Base-by-base conservation (phyloP, 2,888 invertebrate species). In the Anoplius nigerrimus region DNA sequence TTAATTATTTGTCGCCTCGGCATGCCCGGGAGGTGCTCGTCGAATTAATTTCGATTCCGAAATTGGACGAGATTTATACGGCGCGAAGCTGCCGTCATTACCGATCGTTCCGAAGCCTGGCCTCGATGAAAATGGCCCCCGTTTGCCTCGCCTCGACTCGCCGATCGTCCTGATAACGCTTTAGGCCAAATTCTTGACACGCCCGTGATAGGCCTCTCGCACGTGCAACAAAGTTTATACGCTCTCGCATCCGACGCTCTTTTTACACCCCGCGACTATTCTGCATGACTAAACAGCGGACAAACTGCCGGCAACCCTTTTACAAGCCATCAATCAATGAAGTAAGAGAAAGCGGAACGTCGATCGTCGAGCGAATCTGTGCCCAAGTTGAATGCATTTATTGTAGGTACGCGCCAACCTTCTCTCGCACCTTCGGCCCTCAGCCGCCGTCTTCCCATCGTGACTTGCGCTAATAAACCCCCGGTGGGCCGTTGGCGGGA, bases 241-340 rank as follows among this genome's bases (percentile, higher is more conserved):
- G 18, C 48, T 15, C 5, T 16, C 18, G 13, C 13, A 13, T n/a
- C 1, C 48, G 13, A 48, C 13, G 5, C 16, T 5, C 42, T 42
- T 42, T 13, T 16, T 48, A 48, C 48, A 6, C 74, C 75, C 66
- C 70, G 67, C 42, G 70, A 72, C 76, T 73, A 82, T 82, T 85
- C 80, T 85, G 82, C 85, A 83, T 86, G 85, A 84, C 82, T 81
- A 84, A 82, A 83, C 83, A 83, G 57, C 69, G 69, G 61, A 72
- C 66, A 76, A 81, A 81, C 79, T 79, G 67, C 62, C 64, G 56
- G 72, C 78, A 81, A 86, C 84, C 86, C 86, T 78, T 87, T 87
- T 87, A 86, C 79, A 79, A 82, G 80, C 86, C 83, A 87, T 87
- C 87, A 81, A 87, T 87, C 87, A 87, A 85, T 83, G 73, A 61